Evolutionary conservation across 2,797 vertebrate genomes (phyloP).

Genomic region (Sphenopsis melanotis): DNA sequence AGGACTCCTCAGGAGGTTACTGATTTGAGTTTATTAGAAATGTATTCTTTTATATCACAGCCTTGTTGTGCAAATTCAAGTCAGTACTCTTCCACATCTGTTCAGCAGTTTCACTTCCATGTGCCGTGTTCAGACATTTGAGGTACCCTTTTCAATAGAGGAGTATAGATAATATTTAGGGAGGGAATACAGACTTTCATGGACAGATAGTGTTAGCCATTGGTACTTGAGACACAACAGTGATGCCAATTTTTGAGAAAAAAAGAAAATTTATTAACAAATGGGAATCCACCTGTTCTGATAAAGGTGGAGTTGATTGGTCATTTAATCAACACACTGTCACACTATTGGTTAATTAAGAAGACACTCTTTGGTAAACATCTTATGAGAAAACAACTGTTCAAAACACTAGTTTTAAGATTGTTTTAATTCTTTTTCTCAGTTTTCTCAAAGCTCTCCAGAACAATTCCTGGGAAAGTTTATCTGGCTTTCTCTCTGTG

Average conservation of each 20-base stretch:
- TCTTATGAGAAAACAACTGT: not conserved
- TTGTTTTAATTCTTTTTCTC: not conserved
- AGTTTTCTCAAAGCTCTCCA: not conserved
- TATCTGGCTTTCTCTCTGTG: not conserved
- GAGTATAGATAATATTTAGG: too few species aligned
- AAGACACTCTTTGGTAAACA: not conserved
- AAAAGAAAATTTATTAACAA: too few species aligned
- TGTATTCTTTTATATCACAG: not conserved
- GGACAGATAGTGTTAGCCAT: too few species aligned
- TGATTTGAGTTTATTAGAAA: not conserved
- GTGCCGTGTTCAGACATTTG: too few species aligned
- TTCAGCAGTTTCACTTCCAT: too few species aligned
- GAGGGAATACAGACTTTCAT: too few species aligned
- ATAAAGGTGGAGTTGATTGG: not conserved
- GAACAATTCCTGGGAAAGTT: not conserved
- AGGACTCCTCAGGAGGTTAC: not conserved
- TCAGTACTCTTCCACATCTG: too few species aligned
- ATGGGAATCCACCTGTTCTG: not conserved
- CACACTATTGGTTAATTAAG: not conserved
- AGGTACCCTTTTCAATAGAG: too few species aligned
- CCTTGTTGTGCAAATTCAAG: too few species aligned
- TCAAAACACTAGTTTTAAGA: not conserved
- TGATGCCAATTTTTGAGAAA: too few species aligned
- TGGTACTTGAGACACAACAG: too few species aligned
- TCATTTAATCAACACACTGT: not conserved